Evolutionary conservation across 2,888 invertebrate species (phyloP).

Genomic region (Psylliodes chrysocephalus): DNA sequence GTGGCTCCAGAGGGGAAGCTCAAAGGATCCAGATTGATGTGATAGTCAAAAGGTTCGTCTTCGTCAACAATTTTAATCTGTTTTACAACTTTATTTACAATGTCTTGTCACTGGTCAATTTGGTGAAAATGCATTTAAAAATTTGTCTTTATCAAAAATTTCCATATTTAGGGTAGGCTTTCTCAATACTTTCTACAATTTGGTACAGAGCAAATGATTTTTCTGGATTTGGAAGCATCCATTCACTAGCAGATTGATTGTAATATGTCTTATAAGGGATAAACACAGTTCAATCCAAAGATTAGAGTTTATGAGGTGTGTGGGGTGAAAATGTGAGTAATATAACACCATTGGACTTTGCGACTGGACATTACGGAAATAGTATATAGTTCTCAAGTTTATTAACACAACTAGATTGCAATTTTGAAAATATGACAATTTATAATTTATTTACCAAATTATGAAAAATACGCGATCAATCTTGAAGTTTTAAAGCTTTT

Average conservation of each 20-base stretch:
- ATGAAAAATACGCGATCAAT: no score
- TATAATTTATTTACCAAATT: no score
- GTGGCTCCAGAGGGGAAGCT: no score
- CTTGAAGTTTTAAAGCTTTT: no score
- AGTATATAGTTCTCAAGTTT: no score
- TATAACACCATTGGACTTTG: neutral
- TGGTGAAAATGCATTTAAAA: slow-evolving; percentile 26
- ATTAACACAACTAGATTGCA: no score
- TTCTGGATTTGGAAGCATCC: slow-evolving; percentile 34
- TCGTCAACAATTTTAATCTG: neutral
- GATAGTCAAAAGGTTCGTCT: neutral
- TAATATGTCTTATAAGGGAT: slow-evolving; percentile 21
- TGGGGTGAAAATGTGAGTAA: neutral
- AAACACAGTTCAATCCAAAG: slow-evolving; percentile 18
- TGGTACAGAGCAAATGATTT: slow-evolving; percentile 24
- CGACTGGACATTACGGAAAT: no score
- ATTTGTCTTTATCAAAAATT: no score
- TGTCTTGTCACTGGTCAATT: neutral
- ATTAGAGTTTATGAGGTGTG: neutral
- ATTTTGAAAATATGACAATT: no score
- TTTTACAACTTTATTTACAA: neutral
- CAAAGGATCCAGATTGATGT: slow-evolving; percentile 4
- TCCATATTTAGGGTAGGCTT: slow-evolving; percentile 26
- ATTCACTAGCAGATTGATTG: slow-evolving; percentile 28
- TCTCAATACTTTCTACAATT: slow-evolving; percentile 22